A percentile compares a stretch with the other conserved stretches of the same genome.
These are phyloP conservation scores for Zelleria hepariella DNA, from an alignment of 2,888 invertebrate genomes.

Conservation along the genomic window DNA sequence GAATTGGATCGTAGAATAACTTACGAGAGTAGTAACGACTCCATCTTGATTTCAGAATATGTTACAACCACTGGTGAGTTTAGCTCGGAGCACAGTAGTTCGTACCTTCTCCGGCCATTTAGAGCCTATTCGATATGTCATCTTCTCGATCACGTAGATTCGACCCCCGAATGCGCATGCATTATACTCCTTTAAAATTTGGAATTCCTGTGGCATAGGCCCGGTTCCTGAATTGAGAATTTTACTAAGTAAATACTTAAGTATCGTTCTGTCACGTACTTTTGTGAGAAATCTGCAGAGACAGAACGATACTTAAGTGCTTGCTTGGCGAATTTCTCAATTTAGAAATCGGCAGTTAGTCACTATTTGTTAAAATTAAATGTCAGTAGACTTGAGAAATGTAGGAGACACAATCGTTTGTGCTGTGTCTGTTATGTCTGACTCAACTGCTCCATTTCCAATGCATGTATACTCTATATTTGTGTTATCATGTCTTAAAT, in stretches of 20 bases:
- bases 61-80: constrained; percentile 71
- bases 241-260: too few relatives aligned
- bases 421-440: neutral
- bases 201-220: neutral
- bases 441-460: neutral
- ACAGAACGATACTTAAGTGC: too few relatives aligned
- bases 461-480: neutral
- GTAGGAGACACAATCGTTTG: neutral
- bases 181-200: constrained; percentile 5
- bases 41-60: constrained; percentile 72
- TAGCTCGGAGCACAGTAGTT: constrained; percentile 52
- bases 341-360: too few relatives aligned
- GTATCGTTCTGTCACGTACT: too few relatives aligned
- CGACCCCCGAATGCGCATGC: constrained; percentile 14
- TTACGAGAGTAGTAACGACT: constrained; percentile 61
- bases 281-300: too few relatives aligned
- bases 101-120: constrained; percentile 15
- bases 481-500: neutral
- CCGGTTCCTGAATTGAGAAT: too few relatives aligned
- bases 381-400: neutral
- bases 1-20: constrained; percentile 49
- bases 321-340: too few relatives aligned
- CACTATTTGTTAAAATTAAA: neutral
- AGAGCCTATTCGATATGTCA: neutral
- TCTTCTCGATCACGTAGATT: constrained; percentile 1